These are phyloP conservation scores for Heterodera filipjevi DNA, from an alignment of 2,888 invertebrate genomes.

Conservation along the genomic window DNA sequence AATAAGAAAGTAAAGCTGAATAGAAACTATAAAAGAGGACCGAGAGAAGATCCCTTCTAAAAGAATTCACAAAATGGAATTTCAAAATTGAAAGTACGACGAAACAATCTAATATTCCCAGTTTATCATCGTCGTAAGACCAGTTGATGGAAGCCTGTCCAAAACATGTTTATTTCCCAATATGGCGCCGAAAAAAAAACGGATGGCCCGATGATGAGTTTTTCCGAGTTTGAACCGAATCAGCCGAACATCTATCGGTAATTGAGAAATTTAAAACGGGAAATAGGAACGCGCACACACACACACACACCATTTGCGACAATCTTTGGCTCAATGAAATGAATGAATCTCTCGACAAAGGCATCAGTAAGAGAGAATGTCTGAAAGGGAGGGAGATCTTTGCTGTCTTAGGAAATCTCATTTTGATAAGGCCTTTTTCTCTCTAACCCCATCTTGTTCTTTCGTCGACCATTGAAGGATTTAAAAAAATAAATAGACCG, in stretches of 20 bases:
- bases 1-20: too few relatives aligned
- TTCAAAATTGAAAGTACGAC: too few relatives aligned
- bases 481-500: too few relatives aligned
- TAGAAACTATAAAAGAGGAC: too few relatives aligned
- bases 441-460: too few relatives aligned
- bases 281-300: background rate
- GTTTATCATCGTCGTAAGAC: too few relatives aligned
- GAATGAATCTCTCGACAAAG: background rate
- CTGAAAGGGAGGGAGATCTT: background rate
- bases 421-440: too few relatives aligned
- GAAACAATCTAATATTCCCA: too few relatives aligned
- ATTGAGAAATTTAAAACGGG: background rate
- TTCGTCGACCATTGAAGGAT: too few relatives aligned
- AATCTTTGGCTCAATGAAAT: background rate
- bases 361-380: background rate
- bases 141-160: background rate
- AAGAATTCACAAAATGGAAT: too few relatives aligned
- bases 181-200: background rate
- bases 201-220: background rate
- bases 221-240: background rate
- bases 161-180: background rate
- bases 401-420: background rate
- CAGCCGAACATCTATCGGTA: background rate
- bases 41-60: too few relatives aligned
- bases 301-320: background rate